Conservation (phyloP, 2,888 invertebrate species). For the Hyposoter didymator region DNA sequence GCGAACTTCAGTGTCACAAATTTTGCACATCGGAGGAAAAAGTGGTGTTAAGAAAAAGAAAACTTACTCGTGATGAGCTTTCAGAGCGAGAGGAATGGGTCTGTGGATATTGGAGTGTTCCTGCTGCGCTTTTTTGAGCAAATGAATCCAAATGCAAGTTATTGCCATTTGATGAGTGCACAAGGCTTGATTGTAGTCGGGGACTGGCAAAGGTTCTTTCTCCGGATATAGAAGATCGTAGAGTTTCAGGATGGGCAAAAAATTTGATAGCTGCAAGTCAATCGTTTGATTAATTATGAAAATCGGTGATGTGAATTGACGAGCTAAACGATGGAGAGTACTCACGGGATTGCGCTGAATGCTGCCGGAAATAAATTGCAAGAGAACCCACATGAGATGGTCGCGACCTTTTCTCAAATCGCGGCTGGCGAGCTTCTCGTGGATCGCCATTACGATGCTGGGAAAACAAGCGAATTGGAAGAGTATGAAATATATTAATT, state of each 20-base stretch:
- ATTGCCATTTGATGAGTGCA: conserved; percentile 97
- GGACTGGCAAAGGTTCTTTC: conserved; percentile 94
- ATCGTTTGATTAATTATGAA: conserved; percentile 68
- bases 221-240: conserved; percentile 97
- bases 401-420: conserved; percentile 96
- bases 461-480: conserved; percentile 98
- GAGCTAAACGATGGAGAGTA: conserved; percentile 59
- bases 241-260: conserved; percentile 94
- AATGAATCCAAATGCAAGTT: conserved; percentile 98
- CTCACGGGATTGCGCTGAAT: conserved; percentile 96
- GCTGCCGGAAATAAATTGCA: conserved; percentile 98
- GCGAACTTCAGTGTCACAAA: no score
- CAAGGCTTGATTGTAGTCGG: conserved; percentile 94
- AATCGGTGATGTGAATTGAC: not conserved
- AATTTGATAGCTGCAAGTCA: conserved; percentile 89
- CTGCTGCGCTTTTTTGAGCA: conserved; percentile 96
- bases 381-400: conserved; percentile 99
- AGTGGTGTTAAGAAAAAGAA: not conserved
- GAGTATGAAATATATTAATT: conserved; percentile 97
- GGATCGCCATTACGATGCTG: conserved; percentile 95
- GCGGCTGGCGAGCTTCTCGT: conserved; percentile 92
- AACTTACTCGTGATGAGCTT: conserved; percentile 92
- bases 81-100: conserved; percentile 92
- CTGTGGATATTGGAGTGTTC: conserved; percentile 92
- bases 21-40: not conserved